A percentile compares a stretch with the other conserved stretches of the same genome.
phyloP scores from a whole-genome alignment of 92 coral and sea anemone species.

The Ricordea florida region DNA sequence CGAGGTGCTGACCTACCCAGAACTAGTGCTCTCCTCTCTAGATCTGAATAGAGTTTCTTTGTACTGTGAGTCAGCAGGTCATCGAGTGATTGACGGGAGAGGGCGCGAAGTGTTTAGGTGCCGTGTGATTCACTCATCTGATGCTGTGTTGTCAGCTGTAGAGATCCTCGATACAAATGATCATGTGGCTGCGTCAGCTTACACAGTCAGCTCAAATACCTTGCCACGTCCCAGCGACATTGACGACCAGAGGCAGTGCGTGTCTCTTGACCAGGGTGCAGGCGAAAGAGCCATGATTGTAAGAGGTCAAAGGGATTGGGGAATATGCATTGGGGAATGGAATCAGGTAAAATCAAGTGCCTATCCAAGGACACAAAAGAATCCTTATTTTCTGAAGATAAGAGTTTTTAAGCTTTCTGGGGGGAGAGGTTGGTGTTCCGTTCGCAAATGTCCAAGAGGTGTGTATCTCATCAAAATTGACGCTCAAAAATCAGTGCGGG shows the following conservation, averaged over 20 bases:
- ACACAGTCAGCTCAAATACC: conserved; percentile 19
- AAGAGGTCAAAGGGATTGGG: conserved; percentile 60
- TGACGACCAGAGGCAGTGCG: conserved; percentile 23
- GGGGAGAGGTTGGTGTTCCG: conserved; percentile 48
- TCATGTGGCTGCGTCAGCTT: conserved; percentile 57
- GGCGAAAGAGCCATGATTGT: conserved; percentile 76
- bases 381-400: conserved; percentile 25
- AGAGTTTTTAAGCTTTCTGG: not conserved
- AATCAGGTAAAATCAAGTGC: conserved; percentile 12
- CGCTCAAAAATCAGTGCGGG: conserved; percentile 13
- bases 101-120: conserved; percentile 50
- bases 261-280: not conserved
- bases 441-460: conserved; percentile 36
- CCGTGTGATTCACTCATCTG: conserved; percentile 54
- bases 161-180: conserved; percentile 45
- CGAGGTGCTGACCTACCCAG: conserved; percentile 49
- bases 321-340: conserved; percentile 69
- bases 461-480: conserved; percentile 18
- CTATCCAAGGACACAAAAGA: too few species aligned
- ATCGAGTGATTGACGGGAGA: conserved; percentile 41
- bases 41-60: conserved; percentile 15
- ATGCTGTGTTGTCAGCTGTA: conserved; percentile 55
- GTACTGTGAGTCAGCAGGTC: conserved; percentile 57
- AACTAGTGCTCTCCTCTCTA: conserved; percentile 15
- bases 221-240: conserved; percentile 39